Evolutionary conservation across 2,113 vertebrate species (phyloP).

Genomic region (Eublepharis macularius): DNA sequence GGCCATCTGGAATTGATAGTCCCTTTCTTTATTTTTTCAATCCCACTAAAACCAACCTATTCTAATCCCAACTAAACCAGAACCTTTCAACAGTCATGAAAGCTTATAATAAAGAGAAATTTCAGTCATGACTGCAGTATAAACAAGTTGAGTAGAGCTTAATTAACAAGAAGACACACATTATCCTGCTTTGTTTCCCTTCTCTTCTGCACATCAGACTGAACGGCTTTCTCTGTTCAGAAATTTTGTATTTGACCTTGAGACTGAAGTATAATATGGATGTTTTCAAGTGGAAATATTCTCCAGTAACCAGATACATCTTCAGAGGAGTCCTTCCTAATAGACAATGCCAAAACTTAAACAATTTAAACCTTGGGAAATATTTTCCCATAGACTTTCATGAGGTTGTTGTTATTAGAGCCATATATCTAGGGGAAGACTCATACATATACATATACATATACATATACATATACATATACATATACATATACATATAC

Average conservation of each 20-base stretch:
- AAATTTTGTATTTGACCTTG: slow-evolving; percentile 29
- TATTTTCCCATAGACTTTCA: slow-evolving; percentile 8
- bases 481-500: neutral
- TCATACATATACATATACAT: neutral
- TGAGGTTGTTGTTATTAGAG: neutral
- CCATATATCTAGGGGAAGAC: neutral
- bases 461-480: neutral
- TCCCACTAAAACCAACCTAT: slow-evolving; percentile 3
- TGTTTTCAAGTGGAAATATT: slow-evolving; percentile 36
- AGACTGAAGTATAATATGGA: slow-evolving; percentile 16
- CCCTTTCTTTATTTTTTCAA: neutral
- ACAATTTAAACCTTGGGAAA: slow-evolving; percentile 13
- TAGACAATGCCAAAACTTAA: slow-evolving; percentile 36
- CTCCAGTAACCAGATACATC: slow-evolving; percentile 11
- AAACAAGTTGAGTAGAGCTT: neutral
- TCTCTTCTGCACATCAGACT: neutral
- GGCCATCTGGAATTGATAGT: slow-evolving; percentile 30
- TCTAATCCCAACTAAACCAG: neutral
- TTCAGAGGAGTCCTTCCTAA: slow-evolving; percentile 11
- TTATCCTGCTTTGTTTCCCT: neutral
- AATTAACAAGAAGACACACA: neutral
- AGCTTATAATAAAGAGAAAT: slow-evolving; percentile 14
- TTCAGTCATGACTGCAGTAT: slow-evolving; percentile 5
- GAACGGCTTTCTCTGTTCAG: slow-evolving; percentile 11
- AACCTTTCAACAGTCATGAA: neutral